These are phyloP conservation scores for Baronia brevicornis DNA, from an alignment of 2,888 invertebrate species.

Conservation along the genomic window DNA sequence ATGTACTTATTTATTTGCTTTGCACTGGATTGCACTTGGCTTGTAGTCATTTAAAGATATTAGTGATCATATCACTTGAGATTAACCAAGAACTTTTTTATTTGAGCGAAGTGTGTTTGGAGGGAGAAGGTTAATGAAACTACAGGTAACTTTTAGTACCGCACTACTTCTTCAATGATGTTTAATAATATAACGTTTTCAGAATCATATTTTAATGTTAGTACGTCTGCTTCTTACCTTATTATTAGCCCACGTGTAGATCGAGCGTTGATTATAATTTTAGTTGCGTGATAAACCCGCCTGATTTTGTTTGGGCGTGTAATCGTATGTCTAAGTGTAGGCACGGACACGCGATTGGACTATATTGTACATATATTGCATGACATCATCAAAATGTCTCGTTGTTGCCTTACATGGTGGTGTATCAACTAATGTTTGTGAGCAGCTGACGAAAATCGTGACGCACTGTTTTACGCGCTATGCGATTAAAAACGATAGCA, in stretches of 20 bases:
- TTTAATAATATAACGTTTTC: constrained; percentile 1
- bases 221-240: constrained; percentile 40
- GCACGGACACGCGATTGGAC: constrained; percentile 9
- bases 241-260: constrained; percentile 55
- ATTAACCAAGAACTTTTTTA: too few species aligned
- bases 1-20: too few species aligned
- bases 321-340: constrained; percentile 34
- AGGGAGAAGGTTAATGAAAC: too few species aligned
- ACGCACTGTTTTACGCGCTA: constrained; percentile 40
- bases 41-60: too few species aligned
- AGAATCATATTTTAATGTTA: constrained; percentile 20
- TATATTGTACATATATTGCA: constrained; percentile 30
- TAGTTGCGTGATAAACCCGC: constrained; percentile 46
- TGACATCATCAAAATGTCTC: constrained; percentile 65
- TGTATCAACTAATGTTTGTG: constrained; percentile 48
- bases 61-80: too few species aligned
- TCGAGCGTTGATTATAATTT: constrained; percentile 63
- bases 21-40: too few species aligned
- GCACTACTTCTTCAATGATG: too few species aligned
- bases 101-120: too few species aligned
- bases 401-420: constrained; percentile 65
- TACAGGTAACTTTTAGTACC: too few species aligned
- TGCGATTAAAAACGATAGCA: constrained; percentile 43
- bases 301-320: constrained; percentile 48
- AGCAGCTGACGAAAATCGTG: constrained; percentile 59